Percentiles rank a stretch among this genome's conserved stretches.
Conservation (phyloP, 2,113 vertebrate genomes). For the Cyphomyrus discorhynchus region DNA sequence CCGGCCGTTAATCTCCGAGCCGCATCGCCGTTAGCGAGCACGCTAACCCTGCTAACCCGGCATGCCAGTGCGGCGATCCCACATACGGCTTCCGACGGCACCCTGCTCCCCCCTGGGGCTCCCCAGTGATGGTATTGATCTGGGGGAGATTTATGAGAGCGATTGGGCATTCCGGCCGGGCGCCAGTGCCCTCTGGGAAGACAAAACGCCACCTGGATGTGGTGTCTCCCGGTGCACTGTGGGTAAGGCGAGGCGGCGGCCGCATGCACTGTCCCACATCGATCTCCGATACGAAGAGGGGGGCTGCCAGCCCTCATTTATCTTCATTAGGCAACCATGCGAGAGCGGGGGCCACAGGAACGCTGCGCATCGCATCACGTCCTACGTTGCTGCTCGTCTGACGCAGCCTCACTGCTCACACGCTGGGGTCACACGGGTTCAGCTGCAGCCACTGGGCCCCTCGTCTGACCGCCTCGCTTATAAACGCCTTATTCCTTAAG, state of each 20-base stretch:
- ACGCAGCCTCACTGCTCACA: not conserved
- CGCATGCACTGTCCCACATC: constrained; percentile 8
- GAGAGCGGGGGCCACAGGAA: not conserved
- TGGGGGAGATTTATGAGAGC: not conserved
- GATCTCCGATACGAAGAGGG: constrained; percentile 41
- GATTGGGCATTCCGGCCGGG: not conserved
- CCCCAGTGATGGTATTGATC: not conserved
- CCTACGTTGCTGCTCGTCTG: not conserved
- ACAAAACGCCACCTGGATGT: not conserved
- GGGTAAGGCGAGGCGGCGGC: not conserved
- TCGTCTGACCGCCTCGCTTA: not conserved
- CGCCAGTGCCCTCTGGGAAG: not conserved
- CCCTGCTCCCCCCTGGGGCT: not conserved
- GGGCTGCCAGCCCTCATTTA: constrained; percentile 43
- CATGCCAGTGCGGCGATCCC: not conserved
- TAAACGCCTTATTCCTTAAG: not conserved
- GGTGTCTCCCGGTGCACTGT: not conserved
- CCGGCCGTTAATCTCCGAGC: not conserved
- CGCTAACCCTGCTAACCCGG: not conserved
- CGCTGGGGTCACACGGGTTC: not conserved
- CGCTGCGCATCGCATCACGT: not conserved
- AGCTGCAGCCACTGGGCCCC: not conserved
- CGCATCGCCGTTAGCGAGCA: not conserved
- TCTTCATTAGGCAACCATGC: constrained; percentile 41
- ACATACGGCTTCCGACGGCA: not conserved